Conservation (phyloP, 2,113 vertebrate species). For the Platysteira castanea region DNA sequence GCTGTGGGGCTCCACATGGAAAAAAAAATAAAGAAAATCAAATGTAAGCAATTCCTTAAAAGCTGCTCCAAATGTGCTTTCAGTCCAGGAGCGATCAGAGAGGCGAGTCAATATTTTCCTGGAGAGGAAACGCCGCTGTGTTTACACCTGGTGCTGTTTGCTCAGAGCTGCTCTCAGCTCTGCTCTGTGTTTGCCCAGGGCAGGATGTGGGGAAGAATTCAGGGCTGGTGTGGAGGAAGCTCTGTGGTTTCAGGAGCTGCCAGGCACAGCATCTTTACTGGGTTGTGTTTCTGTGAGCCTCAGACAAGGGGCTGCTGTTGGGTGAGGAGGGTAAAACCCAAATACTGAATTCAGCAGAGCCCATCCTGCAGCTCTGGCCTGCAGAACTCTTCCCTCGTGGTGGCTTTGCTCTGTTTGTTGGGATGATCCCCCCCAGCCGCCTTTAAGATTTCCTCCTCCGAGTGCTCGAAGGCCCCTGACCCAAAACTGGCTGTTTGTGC, state of each 20-base stretch:
- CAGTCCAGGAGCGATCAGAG: neutral
- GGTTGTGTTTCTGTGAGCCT: neutral
- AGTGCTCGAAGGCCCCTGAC: neutral
- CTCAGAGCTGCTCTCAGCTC: neutral
- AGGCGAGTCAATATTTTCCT: constrained; percentile 32
- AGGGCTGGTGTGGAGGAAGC: neutral
- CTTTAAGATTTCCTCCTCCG: neutral
- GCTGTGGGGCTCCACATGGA: neutral
- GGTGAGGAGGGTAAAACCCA: neutral
- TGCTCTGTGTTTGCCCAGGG: neutral
- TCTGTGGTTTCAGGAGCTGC: neutral
- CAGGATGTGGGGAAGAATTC: neutral
- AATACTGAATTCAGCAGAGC: neutral
- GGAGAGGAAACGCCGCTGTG: neutral
- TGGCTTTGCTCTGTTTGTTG: neutral
- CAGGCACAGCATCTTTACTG: neutral
- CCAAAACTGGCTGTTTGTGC: neutral
- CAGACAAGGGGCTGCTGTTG: neutral
- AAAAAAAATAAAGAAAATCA: neutral
- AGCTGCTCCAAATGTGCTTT: neutral
- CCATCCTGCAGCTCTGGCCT: neutral
- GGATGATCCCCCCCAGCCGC: neutral
- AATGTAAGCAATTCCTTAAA: neutral
- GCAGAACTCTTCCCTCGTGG: neutral
- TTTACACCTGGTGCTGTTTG: neutral